Base-by-base conservation (phyloP, 2,888 invertebrate species). In the Cantharis flavilabris region DNA sequence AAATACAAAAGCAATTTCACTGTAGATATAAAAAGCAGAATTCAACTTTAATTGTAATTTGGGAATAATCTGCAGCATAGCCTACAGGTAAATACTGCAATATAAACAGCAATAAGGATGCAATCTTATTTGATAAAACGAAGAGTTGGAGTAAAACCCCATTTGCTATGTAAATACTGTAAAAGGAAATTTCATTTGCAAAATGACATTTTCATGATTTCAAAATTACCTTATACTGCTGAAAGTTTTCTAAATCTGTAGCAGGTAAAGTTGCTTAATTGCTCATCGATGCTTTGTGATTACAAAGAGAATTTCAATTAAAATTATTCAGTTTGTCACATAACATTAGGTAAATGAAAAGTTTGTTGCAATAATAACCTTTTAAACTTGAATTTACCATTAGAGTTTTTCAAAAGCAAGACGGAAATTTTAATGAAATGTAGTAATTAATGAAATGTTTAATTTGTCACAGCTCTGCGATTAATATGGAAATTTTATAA, bases 61-160 rank as follows among this genome's bases (percentile, higher is more conserved):
- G 3, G 49, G 49, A n/a, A 49, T 49, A 49, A 49, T 49, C 13
- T 49, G 49, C n/a, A 49, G 49, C 49, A 9, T 49, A 49, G 72
- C 82, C 82, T 62, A 72, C 73, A 81, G 83, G 70, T 67, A 79
- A 77, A 81, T 75, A 77, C 80, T 78, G 80, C 80, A 83, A 83
- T 82, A 82, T 83, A 84, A 84, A 83, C 82, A 83, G 82, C 82
- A 83, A 83, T 83, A 83, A 82, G 82, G 81, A 82, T 82, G 82
- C 82, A 81, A 79, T 78, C 76, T 78, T 83, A 82, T 83, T 83
- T 83, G 81, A 79, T 79, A 81, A 82, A 79, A 80, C 80, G 81
- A 75, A 81, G 77, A 65, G 79, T 77, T 75, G 75, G 75, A 74
- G 72, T 77, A 76, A 63, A 81, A 80, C 80, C 63, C 74, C 78